Evolutionary conservation across 2,797 vertebrate species (phyloP).

Genomic region (Alauda arvensis): DNA sequence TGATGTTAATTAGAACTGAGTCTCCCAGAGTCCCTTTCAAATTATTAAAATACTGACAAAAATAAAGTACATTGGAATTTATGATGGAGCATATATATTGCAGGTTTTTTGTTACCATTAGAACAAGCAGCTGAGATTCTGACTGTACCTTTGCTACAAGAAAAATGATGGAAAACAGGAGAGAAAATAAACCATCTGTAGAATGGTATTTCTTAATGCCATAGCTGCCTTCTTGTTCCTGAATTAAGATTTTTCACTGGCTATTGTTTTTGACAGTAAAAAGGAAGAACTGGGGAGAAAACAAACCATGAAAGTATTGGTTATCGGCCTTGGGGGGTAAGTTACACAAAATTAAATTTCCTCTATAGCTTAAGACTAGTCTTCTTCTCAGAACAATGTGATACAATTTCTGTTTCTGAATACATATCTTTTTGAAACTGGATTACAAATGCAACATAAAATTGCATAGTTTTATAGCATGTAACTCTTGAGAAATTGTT

Average conservation of each 20-base stretch:
- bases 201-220: background rate
- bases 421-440: background rate
- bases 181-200: background rate
- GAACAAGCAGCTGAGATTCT: background rate
- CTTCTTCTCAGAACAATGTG: background rate
- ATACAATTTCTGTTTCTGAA: background rate
- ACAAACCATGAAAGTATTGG: constrained; percentile 78
- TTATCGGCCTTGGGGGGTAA: constrained; percentile 91
- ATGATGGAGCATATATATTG: background rate
- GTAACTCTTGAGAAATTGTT: background rate
- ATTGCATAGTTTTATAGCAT: background rate
- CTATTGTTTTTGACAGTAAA: constrained; percentile 39
- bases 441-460: background rate
- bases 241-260: background rate
- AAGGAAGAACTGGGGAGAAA: constrained; percentile 23
- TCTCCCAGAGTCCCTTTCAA: background rate
- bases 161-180: background rate
- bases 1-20: background rate
- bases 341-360: constrained; percentile 44
- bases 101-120: background rate
- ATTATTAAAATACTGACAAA: background rate
- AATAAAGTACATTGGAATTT: background rate
- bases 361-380: background rate
- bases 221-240: background rate
- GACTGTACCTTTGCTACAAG: background rate